Base-by-base conservation (phyloP, 2,113 vertebrate genomes). In the Platysteira castanea region DNA sequence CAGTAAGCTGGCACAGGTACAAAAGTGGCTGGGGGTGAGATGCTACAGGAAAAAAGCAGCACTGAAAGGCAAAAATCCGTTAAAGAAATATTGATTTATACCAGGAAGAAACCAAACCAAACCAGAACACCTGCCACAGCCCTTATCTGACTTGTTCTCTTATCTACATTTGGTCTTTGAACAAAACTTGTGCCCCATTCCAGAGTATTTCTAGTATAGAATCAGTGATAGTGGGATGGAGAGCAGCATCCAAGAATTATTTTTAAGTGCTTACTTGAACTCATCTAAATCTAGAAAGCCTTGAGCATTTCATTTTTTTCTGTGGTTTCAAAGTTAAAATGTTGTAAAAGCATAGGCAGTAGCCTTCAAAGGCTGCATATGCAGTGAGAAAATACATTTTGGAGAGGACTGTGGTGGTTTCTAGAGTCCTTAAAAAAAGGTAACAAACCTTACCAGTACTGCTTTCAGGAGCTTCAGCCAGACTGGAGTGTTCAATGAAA, bases 211-310 rank as follows among this genome's bases (percentile, higher is more conserved):
- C 56, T 74, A 59, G 47, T 75, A 81, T 26, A 74, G 13, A 91
- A 59, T 35, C 81, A 47, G 64, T 30, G 37, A 49, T 19, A 84
- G 73, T n/a, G 37, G 63, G 64, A 70, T 91, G 73, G 89, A 61
- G n/a, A 0, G 0, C 46, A 78, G 50, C 50, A 91, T 74, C 59
- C 42, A 70, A 37, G 73, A 61, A 39, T 61, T 89, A 91, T 89
- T 94, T 94, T 84, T 86, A 86, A 86, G 41, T 53, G 50, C 46
- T 84, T 74, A 74, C 68, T 89, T 93, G 73, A 89, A 93, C 73
- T 81, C 22, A 70, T 93, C 64, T 81, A 89, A 84, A 91, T 81
- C 54, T 69, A 81, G 87, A 61, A 77, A 0, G 57, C 15, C 87
- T 91, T 74, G n/a, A 93, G 28, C 28, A 17, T 77, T 84, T 89